A percentile compares a stretch with the other conserved stretches of the same genome.
Conservation (phyloP, 2,113 vertebrate genomes). For the Heterocephalus glaber region DNA sequence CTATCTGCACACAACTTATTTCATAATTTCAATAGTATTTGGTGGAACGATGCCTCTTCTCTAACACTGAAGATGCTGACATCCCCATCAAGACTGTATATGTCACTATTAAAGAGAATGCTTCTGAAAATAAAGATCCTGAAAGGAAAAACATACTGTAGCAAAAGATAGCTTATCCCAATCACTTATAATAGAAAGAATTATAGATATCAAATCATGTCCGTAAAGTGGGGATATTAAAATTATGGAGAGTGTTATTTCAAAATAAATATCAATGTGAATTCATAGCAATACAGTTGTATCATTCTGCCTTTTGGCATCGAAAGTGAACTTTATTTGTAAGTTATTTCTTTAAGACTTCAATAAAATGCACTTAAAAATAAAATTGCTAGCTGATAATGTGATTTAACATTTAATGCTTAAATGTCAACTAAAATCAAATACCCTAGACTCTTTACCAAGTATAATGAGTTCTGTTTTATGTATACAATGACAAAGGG, state of each 20-base stretch:
- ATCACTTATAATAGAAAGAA: not conserved
- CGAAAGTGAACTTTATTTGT: not conserved
- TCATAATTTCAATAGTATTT: not conserved
- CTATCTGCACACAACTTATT: not conserved
- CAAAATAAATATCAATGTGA: not conserved
- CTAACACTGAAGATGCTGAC: not conserved
- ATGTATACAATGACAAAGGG: not conserved
- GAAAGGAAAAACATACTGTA: not conserved
- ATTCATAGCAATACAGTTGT: not conserved
- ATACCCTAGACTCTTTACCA: not conserved
- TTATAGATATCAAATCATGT: not conserved
- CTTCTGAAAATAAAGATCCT: constrained; percentile 40
- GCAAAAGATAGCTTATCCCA: not conserved
- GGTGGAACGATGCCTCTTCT: not conserved
- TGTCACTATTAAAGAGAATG: not conserved
- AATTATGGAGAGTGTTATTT: not conserved
- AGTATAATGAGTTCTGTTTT: not conserved
- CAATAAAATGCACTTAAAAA: constrained; percentile 8
- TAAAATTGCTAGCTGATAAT: not conserved
- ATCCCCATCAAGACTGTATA: not conserved
- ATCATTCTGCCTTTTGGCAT: not conserved
- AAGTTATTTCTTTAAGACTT: not conserved
- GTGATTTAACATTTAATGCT: not conserved
- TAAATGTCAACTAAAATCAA: constrained; percentile 20
- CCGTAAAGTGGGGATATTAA: not conserved